Percentiles rank a stretch among this genome's conserved stretches.
These are phyloP conservation scores for Nesoenas mayeri DNA, from an alignment of 2,113 vertebrate species.

Conservation along the genomic window DNA sequence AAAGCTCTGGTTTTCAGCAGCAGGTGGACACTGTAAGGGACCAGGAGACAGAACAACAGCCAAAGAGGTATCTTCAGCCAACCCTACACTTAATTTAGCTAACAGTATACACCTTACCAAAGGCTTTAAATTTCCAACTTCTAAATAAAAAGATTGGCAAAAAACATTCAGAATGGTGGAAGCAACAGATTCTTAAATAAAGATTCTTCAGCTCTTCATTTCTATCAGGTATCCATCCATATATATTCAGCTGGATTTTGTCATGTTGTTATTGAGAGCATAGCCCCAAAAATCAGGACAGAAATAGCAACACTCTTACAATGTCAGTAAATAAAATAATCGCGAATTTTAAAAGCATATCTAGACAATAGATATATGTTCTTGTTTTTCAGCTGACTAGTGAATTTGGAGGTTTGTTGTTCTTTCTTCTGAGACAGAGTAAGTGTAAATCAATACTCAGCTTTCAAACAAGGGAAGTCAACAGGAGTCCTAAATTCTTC, in stretches of 20 bases:
- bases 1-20: background rate
- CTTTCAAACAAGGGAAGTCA: background rate
- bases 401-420: background rate
- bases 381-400: background rate
- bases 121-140: background rate
- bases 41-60: background rate
- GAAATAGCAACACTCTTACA: background rate
- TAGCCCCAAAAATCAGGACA: background rate
- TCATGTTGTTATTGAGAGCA: background rate
- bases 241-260: background rate
- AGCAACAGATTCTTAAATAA: background rate
- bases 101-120: background rate
- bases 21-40: background rate
- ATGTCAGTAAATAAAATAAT: background rate
- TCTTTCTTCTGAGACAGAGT: background rate
- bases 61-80: background rate
- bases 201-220: background rate
- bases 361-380: background rate
- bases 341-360: background rate
- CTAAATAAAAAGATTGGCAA: background rate
- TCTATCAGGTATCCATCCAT: background rate
- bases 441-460: background rate
- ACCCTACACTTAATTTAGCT: background rate
- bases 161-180: background rate
- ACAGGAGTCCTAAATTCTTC: background rate